Base-by-base conservation (phyloP, 2,113 vertebrate genomes). In the Lepisosteus oculatus region DNA sequence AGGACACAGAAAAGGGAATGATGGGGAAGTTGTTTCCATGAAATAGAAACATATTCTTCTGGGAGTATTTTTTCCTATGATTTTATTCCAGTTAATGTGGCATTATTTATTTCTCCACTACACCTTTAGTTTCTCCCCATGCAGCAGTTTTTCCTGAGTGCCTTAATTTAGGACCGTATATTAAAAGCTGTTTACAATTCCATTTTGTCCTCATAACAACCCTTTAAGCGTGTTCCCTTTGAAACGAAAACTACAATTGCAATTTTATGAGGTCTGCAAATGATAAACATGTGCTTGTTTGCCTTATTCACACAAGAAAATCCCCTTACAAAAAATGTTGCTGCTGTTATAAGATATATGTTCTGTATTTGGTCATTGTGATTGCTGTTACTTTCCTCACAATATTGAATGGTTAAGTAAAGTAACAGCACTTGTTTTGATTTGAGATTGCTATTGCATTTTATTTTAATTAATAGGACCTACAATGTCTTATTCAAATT, bases 1-100 rank as follows among this genome's bases (percentile, higher is more conserved):
- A 74, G 83, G 89, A 81, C 79, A 86, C 84, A 87, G n/a, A n/a
- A 59, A 4, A 83, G 88, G 81, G 89, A 88, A 80, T 61, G 47
- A 59, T 43, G 69, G 81, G 84, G 87, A 89, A 93, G 93, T 87
- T 84, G 83, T 81, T 89, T 77, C 72, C 80, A 85, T 82, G 86
- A 75, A 85, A 73, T 79, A 77, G 76, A 79, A 82, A 77, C 82
- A 79, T 77, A 78, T 90, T 88, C 78, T 82, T 79, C 80, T 83
- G 79, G 75, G 85, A 81, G 78, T 82, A 80, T 75, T 76, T 78
- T 75, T 81, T 82, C 83, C 77, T 81, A 80, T 80, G 78, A 72
- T 78, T 84, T 8, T 67, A 5, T 47, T 67, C 14, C 45, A 44
- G 0, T 29, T 67, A 9, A 8, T 15, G 29, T 12, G 54, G 47